Conservation (phyloP, 2,113 vertebrate genomes). For the Ptilorrhoa leucosticta region DNA sequence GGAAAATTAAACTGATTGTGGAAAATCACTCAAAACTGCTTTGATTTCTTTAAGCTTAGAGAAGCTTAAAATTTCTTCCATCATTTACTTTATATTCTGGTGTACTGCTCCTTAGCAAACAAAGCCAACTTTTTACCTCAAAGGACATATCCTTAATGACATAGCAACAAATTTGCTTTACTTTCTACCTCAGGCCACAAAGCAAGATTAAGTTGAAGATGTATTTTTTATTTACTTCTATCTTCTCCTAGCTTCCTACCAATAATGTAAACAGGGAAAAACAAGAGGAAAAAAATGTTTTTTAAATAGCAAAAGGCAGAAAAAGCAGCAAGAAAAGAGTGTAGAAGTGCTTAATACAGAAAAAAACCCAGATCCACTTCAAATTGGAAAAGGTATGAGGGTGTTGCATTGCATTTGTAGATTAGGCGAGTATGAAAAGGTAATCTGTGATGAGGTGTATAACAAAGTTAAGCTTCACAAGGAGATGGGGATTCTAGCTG, state of each 20-base stretch:
- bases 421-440: background rate
- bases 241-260: background rate
- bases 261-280: background rate
- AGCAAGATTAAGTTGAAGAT: background rate
- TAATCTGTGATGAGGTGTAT: background rate
- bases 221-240: background rate
- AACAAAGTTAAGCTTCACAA: background rate
- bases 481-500: background rate
- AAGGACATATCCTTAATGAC: background rate
- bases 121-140: background rate
- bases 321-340: background rate
- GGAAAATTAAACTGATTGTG: background rate
- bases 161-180: background rate
- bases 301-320: background rate
- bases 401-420: background rate
- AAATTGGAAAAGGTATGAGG: background rate
- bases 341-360: background rate
- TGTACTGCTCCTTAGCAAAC: background rate
- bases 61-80: background rate
- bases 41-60: background rate
- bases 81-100: background rate
- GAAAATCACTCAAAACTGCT: background rate
- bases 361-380: background rate
- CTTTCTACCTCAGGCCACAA: background rate
- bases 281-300: accelerated